Evolutionary conservation across 1,140 invertebrate species (phyloP).

Genomic region (Laodelphax striatellus): DNA sequence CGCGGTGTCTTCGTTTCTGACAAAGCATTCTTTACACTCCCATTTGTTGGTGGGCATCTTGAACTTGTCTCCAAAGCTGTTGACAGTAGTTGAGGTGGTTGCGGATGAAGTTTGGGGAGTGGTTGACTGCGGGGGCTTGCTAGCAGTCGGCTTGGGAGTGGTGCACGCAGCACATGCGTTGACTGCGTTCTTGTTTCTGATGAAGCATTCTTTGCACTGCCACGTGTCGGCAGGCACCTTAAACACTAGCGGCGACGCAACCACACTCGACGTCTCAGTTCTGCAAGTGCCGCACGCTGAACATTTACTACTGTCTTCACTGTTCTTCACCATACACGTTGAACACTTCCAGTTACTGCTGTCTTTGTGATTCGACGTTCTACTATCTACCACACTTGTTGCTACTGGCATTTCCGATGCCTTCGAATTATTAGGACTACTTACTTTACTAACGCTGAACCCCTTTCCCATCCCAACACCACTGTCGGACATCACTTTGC

Average conservation of each 20-base stretch:
- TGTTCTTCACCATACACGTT: conserved; percentile 46
- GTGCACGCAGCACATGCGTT: conserved; percentile 32
- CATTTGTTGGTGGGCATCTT: conserved; percentile 38
- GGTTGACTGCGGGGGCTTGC: conserved; percentile 19
- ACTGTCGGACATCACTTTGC: too few species aligned
- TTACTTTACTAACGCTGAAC: too few species aligned
- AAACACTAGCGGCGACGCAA: conserved; percentile 7
- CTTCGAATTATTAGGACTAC: too few species aligned
- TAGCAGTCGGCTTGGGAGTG: conserved; percentile 41
- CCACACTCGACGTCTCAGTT: conserved; percentile 25
- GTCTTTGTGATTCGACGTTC: neutral
- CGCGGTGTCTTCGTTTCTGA: conserved; percentile 39
- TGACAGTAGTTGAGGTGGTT: neutral
- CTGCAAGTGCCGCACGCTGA: conserved; percentile 40
- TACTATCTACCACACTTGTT: conserved; percentile 1
- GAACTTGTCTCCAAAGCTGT: conserved; percentile 35
- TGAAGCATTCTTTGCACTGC: conserved; percentile 38
- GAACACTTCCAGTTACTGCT: conserved; percentile 43
- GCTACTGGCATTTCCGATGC: too few species aligned
- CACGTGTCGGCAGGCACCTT: conserved; percentile 30
- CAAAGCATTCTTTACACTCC: conserved; percentile 47
- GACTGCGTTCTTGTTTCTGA: conserved; percentile 28
- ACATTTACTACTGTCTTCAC: conserved; percentile 38
- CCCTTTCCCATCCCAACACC: too few species aligned
- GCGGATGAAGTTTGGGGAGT: conserved; percentile 5